phyloP scores from a whole-genome alignment of 2,888 invertebrate species.

The Epirrita christyi region DNA sequence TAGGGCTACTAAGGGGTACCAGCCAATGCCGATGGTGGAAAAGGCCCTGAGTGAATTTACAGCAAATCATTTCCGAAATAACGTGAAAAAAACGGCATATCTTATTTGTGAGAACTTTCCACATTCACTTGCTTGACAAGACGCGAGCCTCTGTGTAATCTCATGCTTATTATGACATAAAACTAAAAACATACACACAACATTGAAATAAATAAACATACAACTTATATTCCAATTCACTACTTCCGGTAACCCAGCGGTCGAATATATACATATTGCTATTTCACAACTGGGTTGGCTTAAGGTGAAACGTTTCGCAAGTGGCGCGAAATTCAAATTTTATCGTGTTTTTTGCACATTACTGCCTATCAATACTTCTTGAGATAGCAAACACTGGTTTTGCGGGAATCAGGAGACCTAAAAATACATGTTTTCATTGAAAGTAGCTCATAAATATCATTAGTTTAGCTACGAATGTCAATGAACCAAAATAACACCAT shows the following conservation, averaged over 20 bases:
- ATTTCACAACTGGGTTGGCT: constrained; percentile 26
- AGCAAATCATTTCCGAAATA: not conserved
- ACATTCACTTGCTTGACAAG: constrained; percentile 13
- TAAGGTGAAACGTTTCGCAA: too few relatives aligned
- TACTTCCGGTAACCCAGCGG: constrained; percentile 15
- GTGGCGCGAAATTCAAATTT: too few relatives aligned
- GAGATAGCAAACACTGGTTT: too few relatives aligned
- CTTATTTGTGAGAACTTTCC: not conserved
- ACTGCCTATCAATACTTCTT: too few relatives aligned
- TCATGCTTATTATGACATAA: constrained; percentile 23
- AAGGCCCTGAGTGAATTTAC: not conserved
- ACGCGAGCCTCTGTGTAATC: constrained; percentile 29
- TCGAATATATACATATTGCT: constrained; percentile 14
- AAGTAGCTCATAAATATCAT: too few relatives aligned
- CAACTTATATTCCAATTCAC: constrained; percentile 30
- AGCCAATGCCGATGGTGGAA: not conserved
- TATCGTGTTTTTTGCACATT: too few relatives aligned
- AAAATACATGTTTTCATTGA: too few relatives aligned
- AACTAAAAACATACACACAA: constrained; percentile 38
- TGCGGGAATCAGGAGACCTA: too few relatives aligned
- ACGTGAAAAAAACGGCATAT: not conserved
- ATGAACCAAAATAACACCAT: too few relatives aligned
- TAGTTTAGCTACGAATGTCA: too few relatives aligned
- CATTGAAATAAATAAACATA: constrained; percentile 41
- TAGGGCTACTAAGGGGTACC: not conserved